A percentile compares a stretch with the other conserved stretches of the same genome.
Conservation (phyloP, 2,113 vertebrate species). For the Myanophis thanlyinensis region DNA sequence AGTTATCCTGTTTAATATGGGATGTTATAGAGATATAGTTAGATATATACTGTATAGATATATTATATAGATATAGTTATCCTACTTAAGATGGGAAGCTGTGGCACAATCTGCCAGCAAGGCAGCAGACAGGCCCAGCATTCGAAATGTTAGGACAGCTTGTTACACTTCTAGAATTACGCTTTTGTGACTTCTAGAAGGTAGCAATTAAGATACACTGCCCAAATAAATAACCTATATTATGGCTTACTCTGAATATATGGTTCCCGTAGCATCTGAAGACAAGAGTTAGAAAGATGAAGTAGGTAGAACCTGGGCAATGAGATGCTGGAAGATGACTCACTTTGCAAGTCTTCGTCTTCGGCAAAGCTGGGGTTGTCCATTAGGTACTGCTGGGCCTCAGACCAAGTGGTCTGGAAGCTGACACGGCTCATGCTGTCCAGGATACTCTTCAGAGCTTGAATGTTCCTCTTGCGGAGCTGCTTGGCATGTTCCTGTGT, state of each 20-base stretch:
- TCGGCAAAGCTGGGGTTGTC: conserved; percentile 76
- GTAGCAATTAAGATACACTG: background rate
- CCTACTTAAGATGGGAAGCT: background rate
- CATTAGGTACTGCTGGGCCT: conserved; percentile 76
- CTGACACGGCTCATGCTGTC: conserved; percentile 74
- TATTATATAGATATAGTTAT: no score
- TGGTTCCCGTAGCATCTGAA: background rate
- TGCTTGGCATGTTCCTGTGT: conserved; percentile 73
- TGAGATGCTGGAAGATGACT: conserved; percentile 18
- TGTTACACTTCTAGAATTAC: no score
- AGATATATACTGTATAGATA: no score
- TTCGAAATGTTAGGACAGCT: background rate
- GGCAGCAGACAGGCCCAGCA: background rate
- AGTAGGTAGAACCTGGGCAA: background rate
- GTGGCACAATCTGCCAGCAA: background rate
- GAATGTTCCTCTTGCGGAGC: conserved; percentile 72
- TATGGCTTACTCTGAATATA: background rate
- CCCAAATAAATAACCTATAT: background rate
- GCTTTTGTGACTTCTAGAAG: background rate
- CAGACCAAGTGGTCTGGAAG: conserved; percentile 76
- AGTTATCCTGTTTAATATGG: background rate
- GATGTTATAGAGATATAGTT: no score
- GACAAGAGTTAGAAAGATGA: background rate
- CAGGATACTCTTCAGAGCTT: conserved; percentile 74
- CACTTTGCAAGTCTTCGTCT: conserved; percentile 75